Conservation (phyloP, 30 jellyfish, hydroid and myxozoan genomes). For the Cassiopea xamachana region DNA sequence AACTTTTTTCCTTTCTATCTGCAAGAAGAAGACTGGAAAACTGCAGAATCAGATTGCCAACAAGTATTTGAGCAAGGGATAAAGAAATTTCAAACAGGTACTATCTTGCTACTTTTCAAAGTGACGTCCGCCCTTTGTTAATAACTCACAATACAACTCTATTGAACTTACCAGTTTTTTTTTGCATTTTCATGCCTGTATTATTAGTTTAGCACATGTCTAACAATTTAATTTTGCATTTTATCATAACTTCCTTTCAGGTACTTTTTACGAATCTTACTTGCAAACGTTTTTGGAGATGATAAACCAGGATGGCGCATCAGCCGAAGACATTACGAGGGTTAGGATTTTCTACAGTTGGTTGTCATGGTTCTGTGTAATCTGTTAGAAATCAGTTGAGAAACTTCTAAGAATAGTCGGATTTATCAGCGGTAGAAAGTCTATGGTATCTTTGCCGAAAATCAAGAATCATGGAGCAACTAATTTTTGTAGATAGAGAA, state of each 20-base stretch:
- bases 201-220: not conserved
- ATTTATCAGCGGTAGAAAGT: no score
- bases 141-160: not conserved
- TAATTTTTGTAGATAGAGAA: no score
- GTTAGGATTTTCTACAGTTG: not conserved
- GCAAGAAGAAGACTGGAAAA: conserved; percentile 76
- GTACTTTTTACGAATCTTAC: conserved; percentile 53
- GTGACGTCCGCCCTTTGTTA: not conserved
- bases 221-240: not conserved
- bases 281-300: conserved; percentile 58
- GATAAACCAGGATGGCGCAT: conserved; percentile 19
- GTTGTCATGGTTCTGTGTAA: no score
- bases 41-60: conserved; percentile 46
- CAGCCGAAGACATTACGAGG: conserved; percentile 61
- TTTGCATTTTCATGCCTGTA: not conserved
- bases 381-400: no score
- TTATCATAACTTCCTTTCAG: not conserved
- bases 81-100: conserved; percentile 50
- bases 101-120: not conserved
- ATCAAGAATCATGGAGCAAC: no score
- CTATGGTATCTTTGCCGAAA: no score
- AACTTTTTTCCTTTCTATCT: not conserved
- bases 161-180: not conserved
- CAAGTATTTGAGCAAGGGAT: conserved; percentile 61
- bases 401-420: no score